Evolutionary conservation across 2,113 vertebrate genomes (phyloP), one percentile per base, ranked within the genome.

Genomic region (Acanthisitta chloris): DNA sequence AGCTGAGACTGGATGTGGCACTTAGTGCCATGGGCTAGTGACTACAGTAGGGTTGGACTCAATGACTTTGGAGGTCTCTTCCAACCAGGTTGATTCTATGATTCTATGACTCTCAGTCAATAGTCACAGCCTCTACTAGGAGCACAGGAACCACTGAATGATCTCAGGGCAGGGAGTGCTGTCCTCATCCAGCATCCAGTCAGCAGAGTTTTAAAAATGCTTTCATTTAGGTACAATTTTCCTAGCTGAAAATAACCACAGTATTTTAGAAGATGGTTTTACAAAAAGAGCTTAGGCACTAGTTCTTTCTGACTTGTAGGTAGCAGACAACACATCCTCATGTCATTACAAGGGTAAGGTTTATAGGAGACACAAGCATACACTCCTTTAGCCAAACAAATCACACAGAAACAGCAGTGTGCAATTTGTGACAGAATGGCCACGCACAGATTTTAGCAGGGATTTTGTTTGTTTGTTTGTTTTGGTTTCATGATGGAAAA

Each of bases 111-210:
- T 18, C 38, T 8, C 36, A 14, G 55, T 28, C 33, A 42, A 14
- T 20, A 18, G 24, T 6, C 74, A 31, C 0, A 0, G 40, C 19
- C 38, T 26, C 38, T 4, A 31, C 8, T 2, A 38, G 33, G n/a
- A 58, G 7, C 38, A 14, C 29, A 24, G n/a, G 36, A 36, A 38
- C 55, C 29, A 5, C 86, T 19, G 59, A 4, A 23, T 65, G 31
- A 20, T 21, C 23, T 11, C 16, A 45, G 11, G 40, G 12, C 18
- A 43, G 64, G 25, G 14, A 8, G 17, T 0, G 1, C 10, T 16
- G 43, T 11, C 25, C 38, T 23, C 77, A n/a, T 9, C 59, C 71
- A 57, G 34, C 9, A 31, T 6, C 19, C 20, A 9, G 12, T 17
- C 40, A 52, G 20, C 8, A 4, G 29, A 33, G 14, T 4, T 65